phyloP scores from a whole-genome alignment of 2,797 vertebrate species.

The Capromys pilorides region DNA sequence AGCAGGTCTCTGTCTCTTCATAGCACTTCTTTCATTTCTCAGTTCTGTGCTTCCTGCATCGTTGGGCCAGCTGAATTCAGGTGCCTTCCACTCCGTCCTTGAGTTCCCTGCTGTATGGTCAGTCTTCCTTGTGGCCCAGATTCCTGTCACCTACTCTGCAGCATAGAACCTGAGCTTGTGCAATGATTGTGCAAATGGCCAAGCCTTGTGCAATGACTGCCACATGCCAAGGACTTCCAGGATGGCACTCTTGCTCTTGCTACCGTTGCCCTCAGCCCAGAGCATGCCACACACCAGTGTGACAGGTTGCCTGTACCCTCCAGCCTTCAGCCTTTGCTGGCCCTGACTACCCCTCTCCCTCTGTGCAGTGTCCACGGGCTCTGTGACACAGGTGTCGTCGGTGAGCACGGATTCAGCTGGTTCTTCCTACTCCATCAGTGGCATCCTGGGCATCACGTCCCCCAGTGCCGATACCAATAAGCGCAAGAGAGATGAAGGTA shows the following conservation, averaged over 20 bases:
- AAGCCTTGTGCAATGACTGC: not conserved
- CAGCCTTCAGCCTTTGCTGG: not conserved
- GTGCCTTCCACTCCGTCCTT: not conserved
- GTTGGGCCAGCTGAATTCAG: not conserved
- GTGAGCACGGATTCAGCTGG: slow-evolving; percentile 96
- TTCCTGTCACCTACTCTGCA: fast-evolving
- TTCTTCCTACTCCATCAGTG: slow-evolving; percentile 98
- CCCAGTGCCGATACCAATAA: slow-evolving; percentile 94
- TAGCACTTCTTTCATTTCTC: not conserved
- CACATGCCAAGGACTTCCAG: not conserved
- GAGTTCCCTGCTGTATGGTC: not conserved
- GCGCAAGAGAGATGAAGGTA: slow-evolving; percentile 98
- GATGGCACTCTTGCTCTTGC: not conserved
- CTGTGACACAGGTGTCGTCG: slow-evolving; percentile 95
- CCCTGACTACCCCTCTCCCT: slow-evolving; percentile 66
- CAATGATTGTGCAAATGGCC: not conserved
- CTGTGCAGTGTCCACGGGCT: slow-evolving; percentile 92
- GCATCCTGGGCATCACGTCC: slow-evolving; percentile 96
- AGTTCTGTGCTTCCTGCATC: not conserved
- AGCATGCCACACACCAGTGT: not conserved
- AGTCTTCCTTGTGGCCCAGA: not conserved
- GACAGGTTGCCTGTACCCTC: not conserved
- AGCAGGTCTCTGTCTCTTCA: not conserved
- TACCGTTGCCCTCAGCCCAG: not conserved
- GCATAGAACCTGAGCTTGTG: not conserved